Conservation (phyloP, 64 coral and sea anemone genomes). For the Pachyseris speciosa region DNA sequence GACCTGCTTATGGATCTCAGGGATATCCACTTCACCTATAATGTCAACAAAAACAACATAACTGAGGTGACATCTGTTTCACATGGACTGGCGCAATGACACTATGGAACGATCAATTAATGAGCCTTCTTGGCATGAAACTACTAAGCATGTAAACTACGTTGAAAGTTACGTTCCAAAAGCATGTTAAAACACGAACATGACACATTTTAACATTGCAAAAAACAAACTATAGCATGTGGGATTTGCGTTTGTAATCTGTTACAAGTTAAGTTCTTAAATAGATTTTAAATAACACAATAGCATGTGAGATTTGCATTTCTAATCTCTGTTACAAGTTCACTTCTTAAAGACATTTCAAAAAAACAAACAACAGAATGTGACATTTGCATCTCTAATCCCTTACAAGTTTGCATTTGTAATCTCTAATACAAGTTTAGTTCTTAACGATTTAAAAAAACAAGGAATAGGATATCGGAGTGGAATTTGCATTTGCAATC, state of each 20-base stretch:
- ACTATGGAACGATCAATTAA: conserved; percentile 21
- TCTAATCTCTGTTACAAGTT: conserved; percentile 12
- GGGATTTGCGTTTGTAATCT: not conserved
- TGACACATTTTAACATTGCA: not conserved
- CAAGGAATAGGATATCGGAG: not conserved
- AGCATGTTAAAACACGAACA: conserved; percentile 15
- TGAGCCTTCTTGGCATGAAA: conserved; percentile 1
- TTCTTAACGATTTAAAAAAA: not conserved
- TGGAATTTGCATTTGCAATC: not conserved
- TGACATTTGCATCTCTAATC: conserved; percentile 8
- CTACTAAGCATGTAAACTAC: not conserved
- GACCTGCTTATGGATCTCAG: not conserved
- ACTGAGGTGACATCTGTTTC: conserved; percentile 61
- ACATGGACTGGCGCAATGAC: conserved; percentile 16
- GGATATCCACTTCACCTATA: conserved; percentile 63
- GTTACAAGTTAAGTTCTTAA: conserved; percentile 28
- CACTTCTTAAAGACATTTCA: conserved; percentile 14
- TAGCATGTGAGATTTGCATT: not conserved
- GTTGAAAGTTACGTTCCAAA: not conserved
- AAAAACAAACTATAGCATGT: not conserved
- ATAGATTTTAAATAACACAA: not conserved
- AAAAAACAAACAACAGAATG: not conserved
- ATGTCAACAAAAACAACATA: conserved; percentile 52
- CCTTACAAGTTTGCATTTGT: no score
- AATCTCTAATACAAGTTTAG: not conserved